Evolutionary conservation across 2,888 invertebrate genomes (phyloP).

Genomic region (Dynastes tityus): DNA sequence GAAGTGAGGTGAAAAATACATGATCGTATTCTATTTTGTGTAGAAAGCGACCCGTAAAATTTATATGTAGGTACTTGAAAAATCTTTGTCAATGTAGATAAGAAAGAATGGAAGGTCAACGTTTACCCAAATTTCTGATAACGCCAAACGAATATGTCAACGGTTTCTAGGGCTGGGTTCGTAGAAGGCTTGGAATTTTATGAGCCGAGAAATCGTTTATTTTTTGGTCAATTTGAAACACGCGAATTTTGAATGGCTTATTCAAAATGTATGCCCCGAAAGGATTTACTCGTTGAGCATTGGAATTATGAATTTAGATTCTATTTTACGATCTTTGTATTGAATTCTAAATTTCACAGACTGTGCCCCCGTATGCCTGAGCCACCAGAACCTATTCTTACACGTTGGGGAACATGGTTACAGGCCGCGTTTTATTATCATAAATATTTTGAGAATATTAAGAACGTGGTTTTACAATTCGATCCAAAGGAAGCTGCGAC

Average conservation of each 20-base stretch:
- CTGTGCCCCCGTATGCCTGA: no score
- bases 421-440: no score
- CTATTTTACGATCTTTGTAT: neutral
- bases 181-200: slow-evolving; percentile 11
- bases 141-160: slow-evolving; percentile 30
- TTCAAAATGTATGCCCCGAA: slow-evolving; percentile 13
- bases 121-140: slow-evolving; percentile 24
- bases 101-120: neutral
- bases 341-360: no score
- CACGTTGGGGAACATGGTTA: no score
- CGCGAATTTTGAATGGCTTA: slow-evolving; percentile 12
- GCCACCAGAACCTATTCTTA: no score
- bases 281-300: neutral
- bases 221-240: slow-evolving; percentile 26
- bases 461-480: no score
- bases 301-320: neutral
- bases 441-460: no score
- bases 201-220: slow-evolving; percentile 28
- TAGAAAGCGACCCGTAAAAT: no score
- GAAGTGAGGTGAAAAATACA: no score
- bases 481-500: no score
- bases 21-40: no score
- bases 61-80: no score
- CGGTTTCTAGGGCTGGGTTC: neutral
- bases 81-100: slow-evolving; percentile 1